Base-by-base conservation (phyloP, 2,113 vertebrate species). In the Corythoichthys haematopterus region DNA sequence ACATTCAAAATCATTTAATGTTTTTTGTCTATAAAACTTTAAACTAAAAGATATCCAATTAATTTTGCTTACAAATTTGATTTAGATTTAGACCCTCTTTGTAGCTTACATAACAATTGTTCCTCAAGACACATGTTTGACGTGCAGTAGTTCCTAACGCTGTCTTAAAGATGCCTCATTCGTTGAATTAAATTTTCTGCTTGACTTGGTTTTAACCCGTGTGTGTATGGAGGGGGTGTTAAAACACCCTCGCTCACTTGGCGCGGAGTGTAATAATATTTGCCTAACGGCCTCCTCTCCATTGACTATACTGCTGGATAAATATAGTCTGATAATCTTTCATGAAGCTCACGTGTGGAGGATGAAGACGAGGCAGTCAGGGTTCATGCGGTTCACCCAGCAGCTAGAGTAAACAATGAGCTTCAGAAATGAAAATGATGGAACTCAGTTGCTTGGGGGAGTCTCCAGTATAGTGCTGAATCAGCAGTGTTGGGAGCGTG, bases 271-370 rank as follows among this genome's bases (percentile, higher is more conserved):
- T 71, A 75, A 70, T 68, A 46, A 55, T 68, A 12, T 64, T 36
- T 64, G 58, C 57, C 53, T 66, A 2, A 33, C 38, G 43, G 79
- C 70, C 71, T 80, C 64, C 66, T 75, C 73, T 84, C 82, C 76
- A 84, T 78, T 78, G 83, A 85, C 84, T 74, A 79, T 85, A 83
- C 79, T 68, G 67, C 58, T 75, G 79, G 79, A 82, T 87, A 80
- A 80, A 83, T 87, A 88, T 88, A 85, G 84, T 72, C 56, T 48
- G 77, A 85, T 88, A 87, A 87, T 87, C 86, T 81, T 80, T 86
- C 70, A 85, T 83, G 74, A 71, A 75, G 85, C 70, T 80, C 82
- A 81, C 80, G 65, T 70, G 64, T 75, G 60, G 52, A 73, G 80
- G 78, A 78, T 67, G 66, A 83, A 70, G 46, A 50, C 38, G 52